Evolutionary conservation across 1,140 invertebrate genomes (phyloP).

Genomic region (Drosophila subpulchrella): DNA sequence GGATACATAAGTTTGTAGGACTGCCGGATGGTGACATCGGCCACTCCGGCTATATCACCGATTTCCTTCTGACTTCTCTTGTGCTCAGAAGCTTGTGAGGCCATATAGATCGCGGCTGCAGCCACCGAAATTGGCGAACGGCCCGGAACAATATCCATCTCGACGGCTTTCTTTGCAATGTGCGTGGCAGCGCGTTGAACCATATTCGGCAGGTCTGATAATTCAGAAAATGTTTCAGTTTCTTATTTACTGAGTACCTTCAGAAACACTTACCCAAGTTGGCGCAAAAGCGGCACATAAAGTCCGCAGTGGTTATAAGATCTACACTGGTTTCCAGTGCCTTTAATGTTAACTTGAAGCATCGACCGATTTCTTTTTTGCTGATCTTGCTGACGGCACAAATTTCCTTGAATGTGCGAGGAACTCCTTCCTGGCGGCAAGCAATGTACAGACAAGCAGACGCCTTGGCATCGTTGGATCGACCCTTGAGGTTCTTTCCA

Average conservation of each 20-base stretch:
- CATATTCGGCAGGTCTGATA: constrained; percentile 90
- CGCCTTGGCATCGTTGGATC: constrained; percentile 98
- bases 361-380: constrained; percentile 99
- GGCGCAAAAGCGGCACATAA: constrained; percentile 97
- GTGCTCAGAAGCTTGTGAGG: constrained; percentile 97
- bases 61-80: constrained; percentile 99
- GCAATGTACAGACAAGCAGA: constrained; percentile 99
- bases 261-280: constrained; percentile 87
- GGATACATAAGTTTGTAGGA: constrained; percentile 99
- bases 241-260: background rate
- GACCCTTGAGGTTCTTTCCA: constrained; percentile 96
- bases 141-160: constrained; percentile 99
- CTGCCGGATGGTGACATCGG: constrained; percentile 99
- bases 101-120: constrained; percentile 99
- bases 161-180: constrained; percentile 98
- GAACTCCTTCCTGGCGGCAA: constrained; percentile 98
- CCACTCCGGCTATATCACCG: constrained; percentile 99
- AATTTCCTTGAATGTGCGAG: constrained; percentile 99
- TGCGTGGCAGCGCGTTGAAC: constrained; percentile 98
- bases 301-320: constrained; percentile 98
- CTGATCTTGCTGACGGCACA: constrained; percentile 99
- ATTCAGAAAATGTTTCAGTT: background rate
- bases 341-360: constrained; percentile 97
- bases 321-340: constrained; percentile 98
- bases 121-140: constrained; percentile 99